Conservation (phyloP, 2,113 vertebrate species). For the Podiceps cristatus region DNA sequence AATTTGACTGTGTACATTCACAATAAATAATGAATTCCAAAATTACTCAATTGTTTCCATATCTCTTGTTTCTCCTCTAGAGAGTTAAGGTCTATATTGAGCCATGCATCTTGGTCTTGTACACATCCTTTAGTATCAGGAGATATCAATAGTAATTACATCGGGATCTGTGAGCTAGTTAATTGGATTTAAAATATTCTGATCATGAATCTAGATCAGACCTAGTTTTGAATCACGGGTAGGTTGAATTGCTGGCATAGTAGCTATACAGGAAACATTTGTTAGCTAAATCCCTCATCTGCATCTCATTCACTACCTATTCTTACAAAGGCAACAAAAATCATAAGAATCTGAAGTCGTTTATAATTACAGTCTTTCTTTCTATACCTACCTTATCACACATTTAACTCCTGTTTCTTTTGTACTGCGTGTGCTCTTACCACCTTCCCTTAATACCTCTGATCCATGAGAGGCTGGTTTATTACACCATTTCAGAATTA, state of each 20-base stretch:
- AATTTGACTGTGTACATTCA: not conserved
- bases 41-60: not conserved
- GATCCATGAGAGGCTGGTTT: not conserved
- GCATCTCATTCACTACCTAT: not conserved
- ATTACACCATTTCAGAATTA: slow-evolving; percentile 1
- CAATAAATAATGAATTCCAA: slow-evolving; percentile 14
- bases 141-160: slow-evolving; percentile 17
- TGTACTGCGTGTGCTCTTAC: not conserved
- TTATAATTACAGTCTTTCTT: not conserved
- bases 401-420: not conserved
- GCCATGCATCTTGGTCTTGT: not conserved
- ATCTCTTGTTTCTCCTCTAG: not conserved
- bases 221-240: not conserved
- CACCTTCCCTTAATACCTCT: not conserved
- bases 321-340: slow-evolving; percentile 32
- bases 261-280: not conserved
- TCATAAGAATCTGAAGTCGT: not conserved
- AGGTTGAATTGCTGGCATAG: not conserved
- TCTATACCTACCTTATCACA: not conserved
- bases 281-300: slow-evolving; percentile 12
- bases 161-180: not conserved
- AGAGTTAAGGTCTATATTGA: not conserved
- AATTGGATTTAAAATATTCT: slow-evolving; percentile 44
- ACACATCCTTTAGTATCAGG: not conserved
- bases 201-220: not conserved